Evolutionary conservation across 2,113 vertebrate genomes (phyloP).

Genomic region (Cyprinodon tularosa): DNA sequence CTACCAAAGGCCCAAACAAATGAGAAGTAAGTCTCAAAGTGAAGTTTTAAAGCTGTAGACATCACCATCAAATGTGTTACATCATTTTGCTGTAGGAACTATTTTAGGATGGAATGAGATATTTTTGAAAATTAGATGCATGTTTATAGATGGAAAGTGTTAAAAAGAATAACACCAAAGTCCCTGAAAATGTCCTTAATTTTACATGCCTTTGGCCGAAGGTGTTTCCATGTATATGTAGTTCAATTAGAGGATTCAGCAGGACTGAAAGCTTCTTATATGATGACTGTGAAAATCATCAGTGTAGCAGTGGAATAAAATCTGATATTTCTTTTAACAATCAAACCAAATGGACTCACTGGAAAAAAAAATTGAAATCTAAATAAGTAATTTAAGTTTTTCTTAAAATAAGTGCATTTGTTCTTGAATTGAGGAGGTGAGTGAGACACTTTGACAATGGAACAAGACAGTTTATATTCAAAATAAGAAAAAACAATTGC

Average conservation of each 20-base stretch:
- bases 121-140: not conserved
- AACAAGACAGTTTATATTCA: too few species aligned
- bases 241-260: not conserved
- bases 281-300: not conserved
- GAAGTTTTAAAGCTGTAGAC: not conserved
- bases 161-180: not conserved
- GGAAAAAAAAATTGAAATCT: too few species aligned
- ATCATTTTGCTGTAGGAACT: not conserved
- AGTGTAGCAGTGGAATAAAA: not conserved
- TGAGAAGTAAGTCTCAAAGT: slow-evolving; percentile 58
- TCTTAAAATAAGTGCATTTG: too few species aligned
- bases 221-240: not conserved
- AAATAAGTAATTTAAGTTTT: too few species aligned
- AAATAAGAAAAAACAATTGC: too few species aligned
- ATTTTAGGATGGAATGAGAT: not conserved
- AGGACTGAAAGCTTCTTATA: not conserved
- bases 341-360: not conserved
- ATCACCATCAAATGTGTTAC: too few species aligned
- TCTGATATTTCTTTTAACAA: not conserved
- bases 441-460: too few species aligned
- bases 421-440: too few species aligned
- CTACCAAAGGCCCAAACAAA: slow-evolving; percentile 61
- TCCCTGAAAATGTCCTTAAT: not conserved
- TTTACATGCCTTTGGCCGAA: not conserved
- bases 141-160: not conserved